Conservation (phyloP, 2,888 invertebrate genomes). For the Tenthredo distinguenda region DNA sequence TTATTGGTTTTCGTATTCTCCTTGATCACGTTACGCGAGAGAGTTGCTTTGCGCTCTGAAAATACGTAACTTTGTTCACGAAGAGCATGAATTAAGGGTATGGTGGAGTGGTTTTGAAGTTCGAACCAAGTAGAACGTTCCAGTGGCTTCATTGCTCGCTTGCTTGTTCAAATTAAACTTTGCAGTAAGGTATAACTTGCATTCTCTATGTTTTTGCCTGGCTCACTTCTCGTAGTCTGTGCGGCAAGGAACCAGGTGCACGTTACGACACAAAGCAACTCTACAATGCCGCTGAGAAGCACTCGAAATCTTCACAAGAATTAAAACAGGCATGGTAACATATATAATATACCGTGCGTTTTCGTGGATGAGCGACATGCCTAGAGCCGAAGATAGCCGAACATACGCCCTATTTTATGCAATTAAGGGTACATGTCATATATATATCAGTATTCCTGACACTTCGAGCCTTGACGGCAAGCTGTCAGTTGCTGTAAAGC, state of each 20-base stretch:
- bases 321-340: neutral
- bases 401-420: too few relatives aligned
- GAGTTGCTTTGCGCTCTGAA: neutral
- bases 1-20: neutral
- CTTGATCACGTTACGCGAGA: neutral
- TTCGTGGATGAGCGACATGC: too few relatives aligned
- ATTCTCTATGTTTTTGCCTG: neutral
- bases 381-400: too few relatives aligned
- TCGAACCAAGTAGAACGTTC: neutral
- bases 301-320: constrained; percentile 18
- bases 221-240: neutral
- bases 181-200: neutral
- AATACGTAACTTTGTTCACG: constrained; percentile 1
- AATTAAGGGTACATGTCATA: too few relatives aligned
- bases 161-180: constrained; percentile 38
- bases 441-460: too few relatives aligned
- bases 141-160: constrained; percentile 34
- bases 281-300: constrained; percentile 3
- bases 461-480: too few relatives aligned
- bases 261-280: constrained; percentile 30
- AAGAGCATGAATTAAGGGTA: neutral
- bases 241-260: constrained; percentile 2
- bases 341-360: too few relatives aligned
- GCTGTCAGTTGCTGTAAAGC: too few relatives aligned
- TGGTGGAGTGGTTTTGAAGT: neutral